These are phyloP conservation scores for Eupithecia pulchellata DNA, from an alignment of 2,888 invertebrate species.

Conservation along the genomic window DNA sequence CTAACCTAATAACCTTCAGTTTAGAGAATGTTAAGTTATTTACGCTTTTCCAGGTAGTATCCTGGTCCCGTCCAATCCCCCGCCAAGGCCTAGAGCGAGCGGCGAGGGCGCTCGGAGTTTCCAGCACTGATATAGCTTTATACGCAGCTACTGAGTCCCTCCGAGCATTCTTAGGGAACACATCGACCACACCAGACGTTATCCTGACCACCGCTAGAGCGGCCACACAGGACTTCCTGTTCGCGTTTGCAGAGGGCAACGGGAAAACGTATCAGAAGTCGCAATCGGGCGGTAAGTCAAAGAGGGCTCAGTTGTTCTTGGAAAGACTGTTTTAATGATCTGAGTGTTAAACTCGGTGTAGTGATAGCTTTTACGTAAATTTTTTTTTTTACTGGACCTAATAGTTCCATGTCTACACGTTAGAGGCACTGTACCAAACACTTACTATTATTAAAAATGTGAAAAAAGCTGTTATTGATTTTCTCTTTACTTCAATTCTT, in stretches of 20 bases:
- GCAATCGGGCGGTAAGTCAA: slow-evolving; percentile 78
- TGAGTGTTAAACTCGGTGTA: background rate
- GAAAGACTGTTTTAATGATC: background rate
- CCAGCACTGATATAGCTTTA: slow-evolving; percentile 87
- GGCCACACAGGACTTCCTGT: slow-evolving; percentile 84
- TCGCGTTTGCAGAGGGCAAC: slow-evolving; percentile 77
- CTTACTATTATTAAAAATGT: too few relatives aligned
- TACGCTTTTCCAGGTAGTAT: slow-evolving; percentile 78
- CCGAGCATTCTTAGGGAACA: slow-evolving; percentile 86
- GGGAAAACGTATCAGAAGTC: slow-evolving; percentile 81
- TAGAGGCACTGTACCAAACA: background rate
- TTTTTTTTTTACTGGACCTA: background rate
- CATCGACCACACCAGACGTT: slow-evolving; percentile 83
- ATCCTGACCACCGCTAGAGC: slow-evolving; percentile 88
- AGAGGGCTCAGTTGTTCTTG: background rate
- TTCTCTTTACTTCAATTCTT: too few relatives aligned
- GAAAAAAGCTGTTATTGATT: too few relatives aligned
- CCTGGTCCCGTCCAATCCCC: slow-evolving; percentile 89
- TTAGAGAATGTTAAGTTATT: too few relatives aligned
- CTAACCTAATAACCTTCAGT: too few relatives aligned
- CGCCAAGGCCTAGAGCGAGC: slow-evolving; percentile 85
- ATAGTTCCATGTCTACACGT: background rate
- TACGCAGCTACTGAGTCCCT: slow-evolving; percentile 87
- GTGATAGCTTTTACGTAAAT: background rate
- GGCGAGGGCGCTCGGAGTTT: slow-evolving; percentile 85